Evolutionary conservation across 1,140 invertebrate species (phyloP), one percentile per base, ranked within the genome.

Genomic region (Drosophila pseudoobscura): DNA sequence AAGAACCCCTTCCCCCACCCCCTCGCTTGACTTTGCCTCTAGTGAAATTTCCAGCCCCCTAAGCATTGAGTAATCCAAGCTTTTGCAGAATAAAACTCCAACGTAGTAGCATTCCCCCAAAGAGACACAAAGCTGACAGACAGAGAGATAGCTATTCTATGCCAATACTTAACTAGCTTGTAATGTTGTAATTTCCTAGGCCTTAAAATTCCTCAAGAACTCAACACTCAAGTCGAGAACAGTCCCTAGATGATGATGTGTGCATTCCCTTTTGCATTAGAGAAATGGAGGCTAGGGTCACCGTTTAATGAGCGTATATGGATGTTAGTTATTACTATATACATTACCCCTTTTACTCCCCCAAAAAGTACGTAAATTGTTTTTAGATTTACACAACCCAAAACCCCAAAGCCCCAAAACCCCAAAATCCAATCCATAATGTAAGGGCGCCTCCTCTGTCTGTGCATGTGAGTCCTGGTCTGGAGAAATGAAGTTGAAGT

Each of bases 161-260:
- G 83, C 83, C 75, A 88, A 87, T 87, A 87, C 82, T 87, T 87
- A 88, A 85, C 60, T 87, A 87, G 82, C 83, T 82, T 88, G 70
- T 87, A 85, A 85, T 71, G 52, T 45, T 52, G 60, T 82, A 64
- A 50, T 51, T 29, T 49, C 7, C 26, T 70, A 69, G 76, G 56
- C 63, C 49, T 76, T 62, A 76, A 20, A 26, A 61, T 62, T 72
- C 55, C 43, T 13, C 35, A 11, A 13, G 11, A 35, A 62, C 31
- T 59, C 56, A 26, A 26, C 24, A 62, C 31, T 59, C 56, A 26
- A 26, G 4, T 26, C 24, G 41, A 46, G 7, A 47, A 47, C 65
- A 50, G 56, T 64, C 61, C 64, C 44, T 63, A 74, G 73, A 80
- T 53, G 60, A 39, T 13, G 11, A 13, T 69, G 63, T 56, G 70